Evolutionary conservation across 1,140 invertebrate species (phyloP), one percentile per base, ranked within the genome.

Genomic region (Aradophagus sp.): DNA sequence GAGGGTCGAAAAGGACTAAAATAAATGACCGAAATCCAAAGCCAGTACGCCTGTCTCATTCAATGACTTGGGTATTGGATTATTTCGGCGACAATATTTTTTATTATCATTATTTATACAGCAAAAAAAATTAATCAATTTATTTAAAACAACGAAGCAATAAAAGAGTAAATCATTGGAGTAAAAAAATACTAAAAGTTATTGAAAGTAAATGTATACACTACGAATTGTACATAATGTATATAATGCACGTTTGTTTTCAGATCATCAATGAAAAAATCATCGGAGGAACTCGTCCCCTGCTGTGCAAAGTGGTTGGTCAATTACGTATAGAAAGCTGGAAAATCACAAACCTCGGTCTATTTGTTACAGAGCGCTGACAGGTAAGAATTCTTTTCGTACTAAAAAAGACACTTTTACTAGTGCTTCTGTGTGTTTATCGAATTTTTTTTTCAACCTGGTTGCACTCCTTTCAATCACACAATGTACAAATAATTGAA

Each of bases 1-100:
- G 39, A 67, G 53, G 23, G 63, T 67, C 63, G 38, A 67, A 27
- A 7, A 29, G 53, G 63, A 67, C 63, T 67, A 32, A 67, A 42
- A 67, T 38, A 27, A 67, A 58, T 31, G 29, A 58, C 63, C 53
- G 53, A 38, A 44, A 26, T 38, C 50, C 52, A 16, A 67, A 52
- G 63, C 63, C 53, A 67, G 47, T 59, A 59, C 39, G 2, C 39
- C 15, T 16, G 38, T 13, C 20, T n/a, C n/a, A n/a, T 36, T 13
- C 17, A 4, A 50, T 67, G 19, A 11, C 19, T 32, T 11, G 47
- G 52, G 47, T 67, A 59, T 34, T 26, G 53, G 63, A 52, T 38
- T 19, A n/a, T 0, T 45, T 52, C 53, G 53, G 63, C 45, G n/a
- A 67, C 62, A 66, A 23, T 11, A 55, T 55, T 55, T 14, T 48